Percentiles rank a stretch among this genome's conserved stretches.
Evolutionary conservation across 2,888 invertebrate species (phyloP).

Genomic region (Dicyrtoma fusca): DNA sequence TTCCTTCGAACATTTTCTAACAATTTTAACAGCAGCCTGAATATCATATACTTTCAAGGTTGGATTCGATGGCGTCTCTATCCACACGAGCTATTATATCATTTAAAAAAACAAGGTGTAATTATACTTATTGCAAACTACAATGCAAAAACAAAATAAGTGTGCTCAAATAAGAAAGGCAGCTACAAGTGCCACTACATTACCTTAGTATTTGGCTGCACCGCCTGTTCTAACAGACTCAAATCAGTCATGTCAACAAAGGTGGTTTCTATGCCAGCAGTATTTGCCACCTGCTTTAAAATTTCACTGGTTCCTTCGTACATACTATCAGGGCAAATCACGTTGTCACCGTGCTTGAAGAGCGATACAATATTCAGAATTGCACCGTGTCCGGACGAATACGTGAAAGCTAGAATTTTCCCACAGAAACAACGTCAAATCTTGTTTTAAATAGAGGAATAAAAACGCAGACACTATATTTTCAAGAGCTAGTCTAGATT

Average conservation of each 20-base stretch:
- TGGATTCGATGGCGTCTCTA: slow-evolving; percentile 68
- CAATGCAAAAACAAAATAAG: no score
- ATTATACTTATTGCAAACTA: no score
- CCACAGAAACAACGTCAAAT: no score
- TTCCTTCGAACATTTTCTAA: slow-evolving; percentile 57
- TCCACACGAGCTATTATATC: slow-evolving; percentile 65
- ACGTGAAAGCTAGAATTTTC: slow-evolving; percentile 37
- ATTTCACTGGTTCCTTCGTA: slow-evolving; percentile 32
- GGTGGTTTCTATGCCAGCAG: slow-evolving; percentile 60
- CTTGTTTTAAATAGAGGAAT: not conserved
- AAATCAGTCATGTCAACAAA: slow-evolving; percentile 63
- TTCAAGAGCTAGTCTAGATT: no score
- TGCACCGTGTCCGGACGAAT: slow-evolving; percentile 39
- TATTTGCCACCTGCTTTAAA: slow-evolving; percentile 44
- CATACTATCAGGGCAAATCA: slow-evolving; percentile 17
- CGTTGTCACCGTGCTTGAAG: slow-evolving; percentile 36
- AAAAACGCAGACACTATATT: no score
- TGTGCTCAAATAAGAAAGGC: no score
- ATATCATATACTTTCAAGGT: slow-evolving; percentile 65
- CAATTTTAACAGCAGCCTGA: slow-evolving; percentile 60
- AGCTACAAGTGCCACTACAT: no score
- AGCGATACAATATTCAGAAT: slow-evolving; percentile 19
- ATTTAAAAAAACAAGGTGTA: no score
- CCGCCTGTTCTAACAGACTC: slow-evolving; percentile 60
- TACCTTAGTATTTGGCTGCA: slow-evolving; percentile 64